Conservation (phyloP, 37 sponge, comb jelly and placozoan species). For the Agelas oroides region DNA sequence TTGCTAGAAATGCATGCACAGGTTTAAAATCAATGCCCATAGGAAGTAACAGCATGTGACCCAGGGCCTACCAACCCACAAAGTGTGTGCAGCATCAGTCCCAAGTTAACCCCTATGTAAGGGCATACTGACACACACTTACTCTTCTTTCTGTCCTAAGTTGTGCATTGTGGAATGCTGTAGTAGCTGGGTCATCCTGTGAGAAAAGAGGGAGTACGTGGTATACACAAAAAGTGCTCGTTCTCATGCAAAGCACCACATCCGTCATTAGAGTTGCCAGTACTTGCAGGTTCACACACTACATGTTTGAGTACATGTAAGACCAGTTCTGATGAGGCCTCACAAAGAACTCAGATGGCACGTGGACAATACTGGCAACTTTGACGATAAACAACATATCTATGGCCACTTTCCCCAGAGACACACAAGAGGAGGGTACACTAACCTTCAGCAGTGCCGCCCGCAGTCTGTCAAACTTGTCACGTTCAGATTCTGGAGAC, state of each 20-base stretch:
- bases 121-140: not conserved
- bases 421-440: too few relatives aligned
- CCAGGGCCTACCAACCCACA: too few relatives aligned
- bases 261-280: not conserved
- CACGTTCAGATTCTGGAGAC: constrained; percentile 12
- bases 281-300: too few relatives aligned
- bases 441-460: constrained; percentile 61
- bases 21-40: too few relatives aligned
- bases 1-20: too few relatives aligned
- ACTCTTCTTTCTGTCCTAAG: constrained; percentile 84
- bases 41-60: too few relatives aligned
- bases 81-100: too few relatives aligned
- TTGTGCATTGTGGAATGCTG: constrained; percentile 88
- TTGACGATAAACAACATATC: not conserved
- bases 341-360: not conserved
- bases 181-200: constrained; percentile 79
- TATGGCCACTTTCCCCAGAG: too few relatives aligned
- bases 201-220: not conserved
- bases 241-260: not conserved
- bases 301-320: too few relatives aligned
- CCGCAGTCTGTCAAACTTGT: constrained; percentile 70
- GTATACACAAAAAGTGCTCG: not conserved
- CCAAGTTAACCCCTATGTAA: not conserved
- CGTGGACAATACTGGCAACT: not conserved
- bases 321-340: too few relatives aligned